These are phyloP conservation scores for Mystacornis crossleyi DNA, from an alignment of 2,113 vertebrate species.

Conservation along the genomic window DNA sequence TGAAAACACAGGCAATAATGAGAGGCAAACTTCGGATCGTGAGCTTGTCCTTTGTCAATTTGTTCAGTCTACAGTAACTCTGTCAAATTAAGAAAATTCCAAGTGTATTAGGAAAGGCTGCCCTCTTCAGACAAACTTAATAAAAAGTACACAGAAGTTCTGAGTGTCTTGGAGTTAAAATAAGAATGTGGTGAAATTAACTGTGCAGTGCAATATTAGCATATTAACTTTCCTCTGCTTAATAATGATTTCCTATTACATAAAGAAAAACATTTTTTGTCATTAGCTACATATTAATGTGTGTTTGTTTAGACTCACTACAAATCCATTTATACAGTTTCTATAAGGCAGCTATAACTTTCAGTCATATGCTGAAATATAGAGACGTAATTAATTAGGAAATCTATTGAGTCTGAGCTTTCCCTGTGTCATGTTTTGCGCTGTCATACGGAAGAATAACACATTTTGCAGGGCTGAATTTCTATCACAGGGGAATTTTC, in stretches of 20 bases:
- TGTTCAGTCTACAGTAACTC: not conserved
- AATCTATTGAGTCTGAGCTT: conserved; percentile 49
- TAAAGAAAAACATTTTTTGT: not conserved
- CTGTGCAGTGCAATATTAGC: not conserved
- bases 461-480: conserved; percentile 41
- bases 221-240: not conserved
- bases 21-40: not conserved
- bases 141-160: conserved; percentile 3
- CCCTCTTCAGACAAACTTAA: conserved; percentile 77
- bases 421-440: not conserved
- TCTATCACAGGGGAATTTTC: conserved; percentile 45
- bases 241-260: not conserved
- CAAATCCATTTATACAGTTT: not conserved
- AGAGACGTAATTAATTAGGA: conserved; percentile 56
- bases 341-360: not conserved
- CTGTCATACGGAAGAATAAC: conserved; percentile 45
- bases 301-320: not conserved
- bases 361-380: conserved; percentile 4
- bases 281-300: not conserved
- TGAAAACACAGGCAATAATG: not conserved
- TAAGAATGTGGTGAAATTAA: not conserved
- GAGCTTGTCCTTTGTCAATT: not conserved
- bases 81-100: conserved; percentile 25
- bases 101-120: conserved; percentile 76
- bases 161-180: not conserved